These are phyloP conservation scores for Cisticola juncidis DNA, from an alignment of 2,113 vertebrate species.

Conservation along the genomic window DNA sequence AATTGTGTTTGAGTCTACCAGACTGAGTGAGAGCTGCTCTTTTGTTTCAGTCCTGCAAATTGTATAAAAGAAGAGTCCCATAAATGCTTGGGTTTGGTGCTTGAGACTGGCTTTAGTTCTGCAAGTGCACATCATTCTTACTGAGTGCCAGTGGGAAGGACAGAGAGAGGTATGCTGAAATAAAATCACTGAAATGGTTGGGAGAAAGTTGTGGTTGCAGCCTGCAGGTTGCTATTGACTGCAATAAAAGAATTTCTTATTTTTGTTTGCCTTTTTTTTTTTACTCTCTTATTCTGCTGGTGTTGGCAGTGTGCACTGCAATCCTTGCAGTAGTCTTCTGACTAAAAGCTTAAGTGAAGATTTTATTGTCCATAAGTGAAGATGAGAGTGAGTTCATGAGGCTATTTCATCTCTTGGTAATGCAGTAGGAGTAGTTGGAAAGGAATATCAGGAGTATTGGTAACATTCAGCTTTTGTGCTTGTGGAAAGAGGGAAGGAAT, in stretches of 20 bases:
- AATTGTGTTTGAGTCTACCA: background rate
- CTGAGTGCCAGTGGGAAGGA: background rate
- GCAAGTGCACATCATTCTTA: background rate
- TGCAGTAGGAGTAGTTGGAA: background rate
- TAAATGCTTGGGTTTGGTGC: background rate
- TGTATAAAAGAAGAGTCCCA: background rate
- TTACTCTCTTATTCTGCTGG: background rate
- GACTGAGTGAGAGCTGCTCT: background rate
- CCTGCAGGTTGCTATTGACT: background rate
- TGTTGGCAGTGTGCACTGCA: background rate
- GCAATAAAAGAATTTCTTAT: background rate
- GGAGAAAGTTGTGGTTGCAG: accelerated
- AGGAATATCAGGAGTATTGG: background rate
- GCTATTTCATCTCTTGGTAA: background rate
- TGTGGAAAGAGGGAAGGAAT: background rate
- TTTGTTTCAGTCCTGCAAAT: background rate
- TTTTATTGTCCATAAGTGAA: background rate
- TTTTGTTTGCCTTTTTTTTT: background rate
- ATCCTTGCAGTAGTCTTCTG: background rate
- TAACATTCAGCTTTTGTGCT: background rate
- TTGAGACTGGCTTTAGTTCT: background rate
- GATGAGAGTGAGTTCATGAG: background rate
- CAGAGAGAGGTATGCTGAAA: background rate
- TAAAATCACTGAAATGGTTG: background rate
- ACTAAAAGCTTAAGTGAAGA: background rate